Evolutionary conservation across 1,140 invertebrate genomes (phyloP).

Genomic region (Heterodera schachtii): DNA sequence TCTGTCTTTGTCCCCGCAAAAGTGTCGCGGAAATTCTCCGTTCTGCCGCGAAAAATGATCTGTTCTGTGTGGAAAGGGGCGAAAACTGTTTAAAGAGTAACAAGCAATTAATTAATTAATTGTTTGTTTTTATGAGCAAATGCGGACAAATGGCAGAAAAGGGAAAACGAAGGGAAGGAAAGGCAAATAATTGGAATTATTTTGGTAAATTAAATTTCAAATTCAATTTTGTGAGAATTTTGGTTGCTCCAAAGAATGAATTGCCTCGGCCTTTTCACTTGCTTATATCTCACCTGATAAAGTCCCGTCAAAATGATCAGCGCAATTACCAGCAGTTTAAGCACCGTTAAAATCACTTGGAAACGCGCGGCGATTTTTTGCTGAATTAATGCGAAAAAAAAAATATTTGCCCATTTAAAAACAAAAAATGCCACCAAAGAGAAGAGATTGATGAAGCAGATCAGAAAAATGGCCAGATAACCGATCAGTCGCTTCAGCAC

Average conservation of each 20-base stretch:
- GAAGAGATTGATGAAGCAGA: conserved; percentile 45
- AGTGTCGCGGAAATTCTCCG: conserved; percentile 41
- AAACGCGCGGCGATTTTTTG: conserved; percentile 45
- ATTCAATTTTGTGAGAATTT: no score
- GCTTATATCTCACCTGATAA: conserved; percentile 46
- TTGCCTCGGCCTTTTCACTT: conserved; percentile 32
- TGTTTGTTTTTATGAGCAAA: no score
- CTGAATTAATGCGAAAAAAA: neutral
- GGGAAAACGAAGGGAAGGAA: no score
- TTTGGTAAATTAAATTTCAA: no score
- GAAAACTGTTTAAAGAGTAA: no score
- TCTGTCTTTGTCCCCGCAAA: conserved; percentile 49
- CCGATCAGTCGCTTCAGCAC: conserved; percentile 45
- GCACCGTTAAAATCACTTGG: conserved; percentile 56
- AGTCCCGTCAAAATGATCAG: conserved; percentile 57
- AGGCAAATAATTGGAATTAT: no score
- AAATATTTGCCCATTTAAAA: neutral
- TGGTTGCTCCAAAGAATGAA: neutral
- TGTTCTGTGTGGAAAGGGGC: neutral
- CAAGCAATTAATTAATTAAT: no score
- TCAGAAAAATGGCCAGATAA: conserved; percentile 48
- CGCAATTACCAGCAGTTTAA: conserved; percentile 51
- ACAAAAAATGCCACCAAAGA: conserved; percentile 6
- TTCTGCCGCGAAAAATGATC: conserved; percentile 29
- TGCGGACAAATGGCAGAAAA: no score